phyloP scores from a whole-genome alignment of 2,113 vertebrate genomes.

The Shinisaurus crocodilurus region DNA sequence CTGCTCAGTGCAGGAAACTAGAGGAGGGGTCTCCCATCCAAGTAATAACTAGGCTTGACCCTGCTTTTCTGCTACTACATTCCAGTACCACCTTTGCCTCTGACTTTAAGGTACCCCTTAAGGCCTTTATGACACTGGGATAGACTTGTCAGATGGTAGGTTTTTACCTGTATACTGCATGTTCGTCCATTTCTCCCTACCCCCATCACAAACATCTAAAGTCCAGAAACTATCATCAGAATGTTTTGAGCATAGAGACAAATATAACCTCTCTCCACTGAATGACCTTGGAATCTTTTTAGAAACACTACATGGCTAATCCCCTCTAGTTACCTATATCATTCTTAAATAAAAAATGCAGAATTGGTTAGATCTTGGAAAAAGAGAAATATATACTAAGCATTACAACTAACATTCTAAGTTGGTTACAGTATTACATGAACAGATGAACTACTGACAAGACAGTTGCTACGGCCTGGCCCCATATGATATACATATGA shows the following conservation, averaged over 20 bases:
- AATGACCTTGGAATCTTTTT: background rate
- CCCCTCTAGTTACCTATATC: background rate
- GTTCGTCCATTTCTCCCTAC: background rate
- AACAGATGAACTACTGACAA: constrained; percentile 30
- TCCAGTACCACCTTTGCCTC: background rate
- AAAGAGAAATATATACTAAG: background rate
- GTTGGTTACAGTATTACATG: background rate
- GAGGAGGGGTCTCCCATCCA: no score
- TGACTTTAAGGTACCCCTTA: background rate
- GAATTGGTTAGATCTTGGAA: background rate
- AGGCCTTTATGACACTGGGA: background rate
- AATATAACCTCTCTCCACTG: background rate
- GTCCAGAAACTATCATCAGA: background rate
- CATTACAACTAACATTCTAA: constrained; percentile 22
- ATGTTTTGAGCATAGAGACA: background rate
- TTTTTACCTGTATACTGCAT: background rate
- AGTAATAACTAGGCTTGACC: no score
- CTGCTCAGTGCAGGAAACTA: no score
- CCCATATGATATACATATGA: constrained; percentile 12
- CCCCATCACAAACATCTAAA: background rate
- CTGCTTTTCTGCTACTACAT: no score
- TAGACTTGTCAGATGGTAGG: background rate
- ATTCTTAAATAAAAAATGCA: background rate
- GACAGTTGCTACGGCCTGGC: constrained; percentile 50
- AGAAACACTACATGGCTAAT: background rate